phyloP scores from a whole-genome alignment of 1,140 invertebrate species.

The Drosophila parvula region DNA sequence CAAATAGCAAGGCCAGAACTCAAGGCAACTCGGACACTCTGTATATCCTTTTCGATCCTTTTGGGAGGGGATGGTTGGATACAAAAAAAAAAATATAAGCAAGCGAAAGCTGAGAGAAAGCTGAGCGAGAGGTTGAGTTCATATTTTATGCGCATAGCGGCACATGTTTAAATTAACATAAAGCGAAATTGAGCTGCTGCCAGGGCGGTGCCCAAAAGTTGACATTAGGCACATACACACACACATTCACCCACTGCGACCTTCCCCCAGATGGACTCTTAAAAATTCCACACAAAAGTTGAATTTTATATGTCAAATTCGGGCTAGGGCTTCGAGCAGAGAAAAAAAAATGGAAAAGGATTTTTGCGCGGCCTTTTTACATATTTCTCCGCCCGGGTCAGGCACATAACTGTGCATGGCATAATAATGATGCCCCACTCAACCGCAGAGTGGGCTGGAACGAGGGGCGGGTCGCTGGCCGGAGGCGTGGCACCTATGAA shows the following conservation, averaged over 20 bases:
- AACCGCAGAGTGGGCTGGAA: conserved; percentile 30
- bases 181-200: conserved; percentile 80
- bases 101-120: conserved; percentile 4
- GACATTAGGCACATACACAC: conserved; percentile 69
- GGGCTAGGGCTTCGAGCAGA: conserved; percentile 22
- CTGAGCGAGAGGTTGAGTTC: conserved; percentile 48
- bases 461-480: background rate
- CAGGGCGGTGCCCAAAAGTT: conserved; percentile 62
- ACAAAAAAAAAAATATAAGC: conserved; percentile 34
- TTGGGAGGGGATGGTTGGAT: background rate
- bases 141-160: conserved; percentile 82
- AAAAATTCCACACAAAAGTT: conserved; percentile 77
- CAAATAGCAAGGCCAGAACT: conserved; percentile 54
- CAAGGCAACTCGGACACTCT: conserved; percentile 40
- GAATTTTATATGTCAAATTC: conserved; percentile 70
- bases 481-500: conserved; percentile 47
- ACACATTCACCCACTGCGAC: conserved; percentile 21
- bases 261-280: conserved; percentile 42
- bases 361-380: conserved; percentile 75
- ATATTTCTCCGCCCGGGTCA: conserved; percentile 68
- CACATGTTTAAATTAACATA: conserved; percentile 83
- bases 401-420: conserved; percentile 80
- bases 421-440: conserved; percentile 74
- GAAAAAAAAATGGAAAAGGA: conserved; percentile 56
- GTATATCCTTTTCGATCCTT: conserved; percentile 30